These are phyloP conservation scores for Hemibagrus guttatus DNA, from an alignment of 2,797 vertebrate genomes.

Conservation along the genomic window DNA sequence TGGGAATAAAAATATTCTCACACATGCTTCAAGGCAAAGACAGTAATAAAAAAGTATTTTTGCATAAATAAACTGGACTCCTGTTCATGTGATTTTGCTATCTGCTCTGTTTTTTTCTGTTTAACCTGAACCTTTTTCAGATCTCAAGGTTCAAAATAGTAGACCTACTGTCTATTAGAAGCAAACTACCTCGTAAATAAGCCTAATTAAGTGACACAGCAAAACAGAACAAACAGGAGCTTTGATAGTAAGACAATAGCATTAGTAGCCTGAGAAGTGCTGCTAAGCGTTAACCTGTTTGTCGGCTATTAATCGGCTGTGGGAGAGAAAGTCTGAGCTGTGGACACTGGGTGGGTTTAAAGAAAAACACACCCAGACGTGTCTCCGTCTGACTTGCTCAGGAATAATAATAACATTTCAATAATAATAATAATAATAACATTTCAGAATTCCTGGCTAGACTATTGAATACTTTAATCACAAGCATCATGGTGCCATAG, in stretches of 20 bases:
- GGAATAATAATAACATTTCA: background rate
- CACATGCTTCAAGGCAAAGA: background rate
- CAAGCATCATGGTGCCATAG: background rate
- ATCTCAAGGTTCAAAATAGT: conserved; percentile 9
- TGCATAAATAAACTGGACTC: background rate
- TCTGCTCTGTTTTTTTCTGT: background rate
- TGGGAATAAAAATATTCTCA: background rate
- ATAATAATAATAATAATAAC: background rate
- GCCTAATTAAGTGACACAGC: background rate
- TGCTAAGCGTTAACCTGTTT: conserved; percentile 37
- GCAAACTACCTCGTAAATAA: background rate
- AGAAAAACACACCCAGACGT: conserved; percentile 35
- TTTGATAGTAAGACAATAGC: conserved; percentile 29
- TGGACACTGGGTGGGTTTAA: conserved; percentile 25
- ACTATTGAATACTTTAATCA: background rate
- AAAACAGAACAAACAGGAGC: conserved; percentile 3
- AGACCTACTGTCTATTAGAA: conserved; percentile 16
- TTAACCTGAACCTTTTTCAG: background rate
- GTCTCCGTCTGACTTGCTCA: conserved; percentile 10
- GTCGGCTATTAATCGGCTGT: background rate
- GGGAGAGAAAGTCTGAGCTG: conserved; percentile 1
- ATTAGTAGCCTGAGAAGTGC: background rate
- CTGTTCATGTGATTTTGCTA: background rate
- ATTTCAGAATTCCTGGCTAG: background rate
- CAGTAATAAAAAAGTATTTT: background rate